Conservation (phyloP, 2,888 invertebrate genomes). For the Carpatolechia fugitivella region DNA sequence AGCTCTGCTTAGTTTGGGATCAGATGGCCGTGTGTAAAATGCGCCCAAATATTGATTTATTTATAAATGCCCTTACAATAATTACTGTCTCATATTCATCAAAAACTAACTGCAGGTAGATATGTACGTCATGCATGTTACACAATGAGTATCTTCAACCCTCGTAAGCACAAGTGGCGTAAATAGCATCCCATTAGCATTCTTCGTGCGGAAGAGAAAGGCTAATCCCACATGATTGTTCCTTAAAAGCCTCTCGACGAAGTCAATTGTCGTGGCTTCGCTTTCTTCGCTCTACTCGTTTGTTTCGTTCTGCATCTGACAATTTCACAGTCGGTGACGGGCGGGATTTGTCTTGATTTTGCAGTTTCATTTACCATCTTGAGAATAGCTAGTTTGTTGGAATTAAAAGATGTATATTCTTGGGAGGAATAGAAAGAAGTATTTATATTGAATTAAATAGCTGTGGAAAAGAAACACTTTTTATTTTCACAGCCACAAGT, state of each 20-base stretch:
- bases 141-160: neutral
- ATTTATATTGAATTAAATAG: too few relatives aligned
- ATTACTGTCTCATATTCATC: too few relatives aligned
- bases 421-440: too few relatives aligned
- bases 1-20: too few relatives aligned
- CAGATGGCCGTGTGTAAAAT: too few relatives aligned
- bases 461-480: too few relatives aligned
- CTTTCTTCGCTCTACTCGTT: constrained; percentile 8
- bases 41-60: too few relatives aligned
- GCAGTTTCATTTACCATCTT: neutral
- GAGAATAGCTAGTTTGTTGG: too few relatives aligned
- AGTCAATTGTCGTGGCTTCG: constrained; percentile 41
- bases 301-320: neutral
- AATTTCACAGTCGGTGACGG: neutral
- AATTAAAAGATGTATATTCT: too few relatives aligned
- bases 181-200: constrained; percentile 46
- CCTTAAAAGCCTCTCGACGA: constrained; percentile 45
- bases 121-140: neutral
- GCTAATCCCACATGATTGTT: constrained; percentile 49
- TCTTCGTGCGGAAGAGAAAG: constrained; percentile 32
- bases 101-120: too few relatives aligned
- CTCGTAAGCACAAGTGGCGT: constrained; percentile 28
- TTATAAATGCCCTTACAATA: too few relatives aligned
- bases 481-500: too few relatives aligned
- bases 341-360: constrained; percentile 2